Percentiles rank a stretch among this genome's conserved stretches.
Conservation (phyloP, 1,140 invertebrate genomes). For the Anastrepha obliqua region DNA sequence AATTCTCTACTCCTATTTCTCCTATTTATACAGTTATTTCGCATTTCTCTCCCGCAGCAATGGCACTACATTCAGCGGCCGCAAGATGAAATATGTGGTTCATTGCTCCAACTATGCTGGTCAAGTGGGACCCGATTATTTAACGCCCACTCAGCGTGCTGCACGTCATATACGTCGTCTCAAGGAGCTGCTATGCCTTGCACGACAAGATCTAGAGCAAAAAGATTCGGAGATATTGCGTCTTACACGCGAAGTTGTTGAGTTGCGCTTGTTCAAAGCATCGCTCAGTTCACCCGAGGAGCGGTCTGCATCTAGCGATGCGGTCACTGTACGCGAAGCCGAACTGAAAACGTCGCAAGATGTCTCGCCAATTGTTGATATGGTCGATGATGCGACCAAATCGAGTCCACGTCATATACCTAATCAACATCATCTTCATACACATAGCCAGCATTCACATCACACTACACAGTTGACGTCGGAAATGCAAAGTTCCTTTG, state of each 20-base stretch:
- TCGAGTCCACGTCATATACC: slow-evolving; percentile 74
- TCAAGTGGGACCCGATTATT: slow-evolving; percentile 84
- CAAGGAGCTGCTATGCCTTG: slow-evolving; percentile 82
- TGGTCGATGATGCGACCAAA: slow-evolving; percentile 73
- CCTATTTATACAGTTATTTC: not conserved
- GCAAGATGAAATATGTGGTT: slow-evolving; percentile 85
- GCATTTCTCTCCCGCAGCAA: slow-evolving; percentile 75
- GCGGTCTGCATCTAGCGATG: slow-evolving; percentile 84
- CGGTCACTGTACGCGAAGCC: slow-evolving; percentile 83
- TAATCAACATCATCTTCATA: slow-evolving; percentile 57
- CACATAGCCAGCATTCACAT: slow-evolving; percentile 56
- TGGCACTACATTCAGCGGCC: slow-evolving; percentile 84
- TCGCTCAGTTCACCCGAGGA: slow-evolving; percentile 84
- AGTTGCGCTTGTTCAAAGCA: slow-evolving; percentile 85
- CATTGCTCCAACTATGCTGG: slow-evolving; percentile 87
- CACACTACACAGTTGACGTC: slow-evolving; percentile 65
- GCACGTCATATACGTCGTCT: slow-evolving; percentile 85
- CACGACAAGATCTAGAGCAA: slow-evolving; percentile 84
- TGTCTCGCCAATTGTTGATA: slow-evolving; percentile 74
- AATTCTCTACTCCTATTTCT: not conserved
- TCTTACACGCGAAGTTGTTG: slow-evolving; percentile 88
- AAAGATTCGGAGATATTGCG: slow-evolving; percentile 88
- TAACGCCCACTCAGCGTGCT: slow-evolving; percentile 89
- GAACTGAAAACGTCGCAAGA: slow-evolving; percentile 75
- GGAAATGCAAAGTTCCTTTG: slow-evolving; percentile 83